Base-by-base conservation (phyloP, 2,797 vertebrate species). In the Rousettus madagascariensis region DNA sequence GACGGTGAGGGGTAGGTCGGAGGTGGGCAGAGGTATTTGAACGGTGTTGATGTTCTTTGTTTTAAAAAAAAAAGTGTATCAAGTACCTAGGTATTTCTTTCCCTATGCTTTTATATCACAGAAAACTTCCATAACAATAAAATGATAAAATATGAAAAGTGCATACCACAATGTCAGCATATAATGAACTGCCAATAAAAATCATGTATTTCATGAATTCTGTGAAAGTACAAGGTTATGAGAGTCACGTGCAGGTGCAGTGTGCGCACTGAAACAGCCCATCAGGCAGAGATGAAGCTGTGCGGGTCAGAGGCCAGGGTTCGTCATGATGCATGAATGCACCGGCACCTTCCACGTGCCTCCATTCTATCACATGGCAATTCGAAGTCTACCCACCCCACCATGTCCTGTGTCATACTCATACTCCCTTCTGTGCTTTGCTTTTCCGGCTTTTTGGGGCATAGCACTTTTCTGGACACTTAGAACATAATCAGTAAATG, bases 291-390 rank as follows among this genome's bases (percentile, higher is more conserved):
- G 19, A 8, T 12, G 24, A 79, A 36, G 66, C 11, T 1, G 0
- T 8, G 10, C 6, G 49, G 12, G 9, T 3, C 49, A 55, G 36
- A 46, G 13, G 46, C 46, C 12, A 46, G 46, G 46, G 12, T 46
- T 46, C 11, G 2, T 38, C 0, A 5, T 0, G 6, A 12, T 17
- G 5, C 28, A n/a, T 9, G 24, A 0, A 12, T 26, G 11, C 9
- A 2, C 8, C 57, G n/a, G 3, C 15, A 53, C 36, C 19, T 38
- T 30, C 6, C 80, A 51, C 6, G 30, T 79, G 6, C 30, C n/a
- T 26, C 5, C 59, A 19, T 49, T 51, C 43, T 65, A n/a, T 4
- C 8, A 16, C 0, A 6, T 2, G 7, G 3, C 65, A 30, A 11
- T 66, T 24, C 41, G 17, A 30, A 41, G 38, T 24, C 1, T 53